These are phyloP conservation scores for Corythornis madagascariensis DNA, from an alignment of 2,113 vertebrate genomes.

Conservation along the genomic window DNA sequence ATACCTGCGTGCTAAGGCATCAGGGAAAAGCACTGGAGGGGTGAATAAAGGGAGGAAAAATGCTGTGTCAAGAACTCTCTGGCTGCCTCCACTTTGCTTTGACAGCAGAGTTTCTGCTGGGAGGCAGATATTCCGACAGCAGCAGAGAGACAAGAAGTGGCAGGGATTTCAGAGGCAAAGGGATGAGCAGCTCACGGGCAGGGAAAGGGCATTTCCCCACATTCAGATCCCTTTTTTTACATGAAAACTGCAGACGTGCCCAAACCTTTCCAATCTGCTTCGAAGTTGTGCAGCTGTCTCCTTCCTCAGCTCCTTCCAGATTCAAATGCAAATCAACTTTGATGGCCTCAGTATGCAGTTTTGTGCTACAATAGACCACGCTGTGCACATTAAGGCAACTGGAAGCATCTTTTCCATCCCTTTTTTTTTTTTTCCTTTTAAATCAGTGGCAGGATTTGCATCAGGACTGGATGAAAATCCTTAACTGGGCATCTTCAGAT, in stretches of 20 bases:
- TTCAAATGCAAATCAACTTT: constrained; percentile 56
- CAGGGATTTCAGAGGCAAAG: constrained; percentile 1
- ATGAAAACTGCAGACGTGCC: constrained; percentile 11
- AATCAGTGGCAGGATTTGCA: constrained; percentile 6
- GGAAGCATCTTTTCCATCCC: constrained; percentile 1
- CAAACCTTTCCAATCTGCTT: constrained; percentile 3
- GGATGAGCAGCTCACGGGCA: background rate
- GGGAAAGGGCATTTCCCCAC: constrained; percentile 24
- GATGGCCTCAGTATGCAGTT: constrained; percentile 58
- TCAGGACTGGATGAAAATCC: background rate
- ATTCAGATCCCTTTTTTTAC: background rate
- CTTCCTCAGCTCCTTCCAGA: constrained; percentile 48
- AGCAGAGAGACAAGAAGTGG: background rate
- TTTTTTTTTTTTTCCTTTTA: background rate
- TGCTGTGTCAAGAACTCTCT: background rate
- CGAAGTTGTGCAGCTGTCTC: constrained; percentile 43
- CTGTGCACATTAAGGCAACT: constrained; percentile 7
- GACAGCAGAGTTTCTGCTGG: constrained; percentile 37
- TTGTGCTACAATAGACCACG: constrained; percentile 4
- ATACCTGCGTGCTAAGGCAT: background rate
- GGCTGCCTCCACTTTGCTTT: background rate
- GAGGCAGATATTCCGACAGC: background rate
- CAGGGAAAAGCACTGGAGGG: background rate
- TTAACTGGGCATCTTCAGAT: background rate
- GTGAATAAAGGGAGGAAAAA: background rate